Evolutionary conservation across 2,113 vertebrate genomes (phyloP).

Genomic region (Cercocebus atys): DNA sequence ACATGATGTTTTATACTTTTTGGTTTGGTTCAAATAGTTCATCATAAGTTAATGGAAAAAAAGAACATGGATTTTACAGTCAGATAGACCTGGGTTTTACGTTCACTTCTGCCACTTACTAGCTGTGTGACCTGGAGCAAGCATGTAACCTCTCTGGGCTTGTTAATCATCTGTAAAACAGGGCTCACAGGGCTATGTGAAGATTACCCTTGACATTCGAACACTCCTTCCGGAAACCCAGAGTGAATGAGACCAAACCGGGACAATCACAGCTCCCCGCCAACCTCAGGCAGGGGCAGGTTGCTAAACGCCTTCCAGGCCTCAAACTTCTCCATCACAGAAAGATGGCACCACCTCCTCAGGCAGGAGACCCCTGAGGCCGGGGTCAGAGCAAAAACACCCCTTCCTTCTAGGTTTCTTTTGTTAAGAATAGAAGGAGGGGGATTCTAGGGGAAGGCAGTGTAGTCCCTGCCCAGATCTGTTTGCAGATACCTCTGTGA

Average conservation of each 20-base stretch:
- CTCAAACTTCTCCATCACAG: not conserved
- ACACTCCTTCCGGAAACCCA: not conserved
- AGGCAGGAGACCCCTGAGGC: not conserved
- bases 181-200: not conserved
- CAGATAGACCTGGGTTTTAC: not conserved
- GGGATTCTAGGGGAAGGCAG: not conserved
- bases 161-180: not conserved
- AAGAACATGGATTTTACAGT: not conserved
- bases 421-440: not conserved
- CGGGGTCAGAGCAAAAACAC: not conserved
- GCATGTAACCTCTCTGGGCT: not conserved
- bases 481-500: not conserved
- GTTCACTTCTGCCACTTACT: not conserved
- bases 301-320: no score
- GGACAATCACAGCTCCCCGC: not conserved
- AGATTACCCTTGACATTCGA: accelerated
- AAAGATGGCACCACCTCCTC: not conserved
- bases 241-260: not conserved
- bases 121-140: not conserved
- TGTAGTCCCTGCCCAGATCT: not conserved
- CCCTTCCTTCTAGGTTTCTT: not conserved
- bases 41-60: not conserved
- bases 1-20: not conserved
- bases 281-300: not conserved
- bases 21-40: not conserved